These are phyloP conservation scores for Epinotia demarniana DNA, from an alignment of 2,888 invertebrate species.

Conservation along the genomic window DNA sequence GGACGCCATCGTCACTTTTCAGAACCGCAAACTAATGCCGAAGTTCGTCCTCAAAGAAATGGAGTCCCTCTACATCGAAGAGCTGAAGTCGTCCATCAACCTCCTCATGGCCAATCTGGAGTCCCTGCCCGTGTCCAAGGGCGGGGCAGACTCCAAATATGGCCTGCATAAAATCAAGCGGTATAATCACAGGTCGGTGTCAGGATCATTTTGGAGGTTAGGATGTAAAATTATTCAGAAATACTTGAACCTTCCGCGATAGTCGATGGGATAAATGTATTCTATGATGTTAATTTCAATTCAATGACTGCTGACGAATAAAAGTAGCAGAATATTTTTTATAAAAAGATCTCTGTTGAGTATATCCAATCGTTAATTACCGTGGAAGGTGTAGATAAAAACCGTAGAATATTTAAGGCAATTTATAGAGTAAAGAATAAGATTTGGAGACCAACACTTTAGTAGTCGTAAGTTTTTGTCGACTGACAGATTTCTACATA, in stretches of 20 bases:
- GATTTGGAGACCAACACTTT: background rate
- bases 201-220: conserved; percentile 22
- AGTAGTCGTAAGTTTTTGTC: background rate
- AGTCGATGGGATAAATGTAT: background rate
- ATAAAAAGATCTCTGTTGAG: background rate
- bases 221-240: conserved; percentile 12
- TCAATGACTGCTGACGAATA: background rate
- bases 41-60: conserved; percentile 99
- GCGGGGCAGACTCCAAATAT: conserved; percentile 98
- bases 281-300: background rate
- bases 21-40: conserved; percentile 99
- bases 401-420: background rate
- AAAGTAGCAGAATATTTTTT: background rate
- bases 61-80: conserved; percentile 99
- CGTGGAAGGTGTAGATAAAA: conserved; percentile 22
- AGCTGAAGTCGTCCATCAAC: conserved; percentile 98
- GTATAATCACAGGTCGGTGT: conserved; percentile 97
- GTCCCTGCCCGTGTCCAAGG: conserved; percentile 99
- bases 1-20: conserved; percentile 47
- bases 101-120: conserved; percentile 99
- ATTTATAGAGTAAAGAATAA: conserved; percentile 5
- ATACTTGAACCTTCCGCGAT: conserved; percentile 15
- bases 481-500: too few species aligned
- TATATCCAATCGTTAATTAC: conserved; percentile 5
- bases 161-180: conserved; percentile 99